phyloP scores from a whole-genome alignment of 2,888 invertebrate species.

The Hecatera dysodea region DNA sequence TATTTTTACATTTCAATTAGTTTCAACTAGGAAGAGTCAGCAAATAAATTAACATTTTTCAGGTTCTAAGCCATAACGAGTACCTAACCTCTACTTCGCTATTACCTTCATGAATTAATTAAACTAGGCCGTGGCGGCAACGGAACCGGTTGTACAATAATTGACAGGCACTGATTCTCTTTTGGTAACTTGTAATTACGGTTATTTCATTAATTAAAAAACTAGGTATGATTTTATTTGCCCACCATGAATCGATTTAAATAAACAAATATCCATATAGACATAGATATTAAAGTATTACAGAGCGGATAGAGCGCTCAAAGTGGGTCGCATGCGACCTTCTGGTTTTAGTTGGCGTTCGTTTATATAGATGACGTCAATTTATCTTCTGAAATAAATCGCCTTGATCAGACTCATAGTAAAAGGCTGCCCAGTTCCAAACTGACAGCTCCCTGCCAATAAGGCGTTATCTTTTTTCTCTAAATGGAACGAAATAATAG shows the following conservation, averaged over 20 bases:
- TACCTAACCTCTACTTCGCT: constrained; percentile 37
- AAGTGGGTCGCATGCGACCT: constrained; percentile 79
- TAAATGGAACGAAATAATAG: constrained; percentile 38
- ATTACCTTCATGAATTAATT: constrained; percentile 59
- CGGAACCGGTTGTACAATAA: constrained; percentile 58
- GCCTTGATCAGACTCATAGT: constrained; percentile 79
- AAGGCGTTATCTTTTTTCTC: constrained; percentile 39
- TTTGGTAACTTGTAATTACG: constrained; percentile 51
- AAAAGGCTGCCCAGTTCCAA: constrained; percentile 53
- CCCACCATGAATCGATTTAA: constrained; percentile 29
- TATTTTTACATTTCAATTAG: constrained; percentile 9
- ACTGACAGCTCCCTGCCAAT: constrained; percentile 16
- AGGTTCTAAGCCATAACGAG: constrained; percentile 36
- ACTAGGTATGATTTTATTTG: constrained; percentile 21
- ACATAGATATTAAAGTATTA: not conserved
- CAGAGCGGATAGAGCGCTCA: constrained; percentile 35
- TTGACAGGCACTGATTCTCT: constrained; percentile 45
- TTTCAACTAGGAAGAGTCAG: constrained; percentile 29
- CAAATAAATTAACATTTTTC: constrained; percentile 42
- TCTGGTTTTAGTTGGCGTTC: constrained; percentile 79
- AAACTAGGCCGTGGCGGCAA: constrained; percentile 53
- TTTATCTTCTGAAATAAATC: constrained; percentile 78
- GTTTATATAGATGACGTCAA: constrained; percentile 80
- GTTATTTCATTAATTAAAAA: constrained; percentile 56
- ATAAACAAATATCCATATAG: constrained; percentile 3